phyloP scores from a whole-genome alignment of 2,113 vertebrate species.

The Gadus macrocephalus region DNA sequence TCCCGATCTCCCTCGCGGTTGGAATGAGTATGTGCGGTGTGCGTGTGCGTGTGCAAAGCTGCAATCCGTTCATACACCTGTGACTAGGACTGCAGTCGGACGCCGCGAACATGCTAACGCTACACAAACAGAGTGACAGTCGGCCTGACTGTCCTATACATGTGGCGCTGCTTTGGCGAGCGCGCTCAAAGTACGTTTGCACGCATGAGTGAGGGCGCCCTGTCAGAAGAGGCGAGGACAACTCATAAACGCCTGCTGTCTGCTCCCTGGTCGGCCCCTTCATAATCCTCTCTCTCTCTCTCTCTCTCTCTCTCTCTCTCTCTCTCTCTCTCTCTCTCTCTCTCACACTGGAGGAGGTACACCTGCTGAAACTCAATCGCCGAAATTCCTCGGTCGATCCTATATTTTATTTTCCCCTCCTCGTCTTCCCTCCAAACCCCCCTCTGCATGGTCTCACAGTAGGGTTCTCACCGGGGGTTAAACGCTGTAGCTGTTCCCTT shows the following conservation, averaged over 20 bases:
- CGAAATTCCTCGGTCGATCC: too few species aligned
- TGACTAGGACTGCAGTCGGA: neutral
- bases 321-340: slow-evolving; percentile 1
- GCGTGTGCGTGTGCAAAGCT: neutral
- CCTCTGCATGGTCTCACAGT: too few species aligned
- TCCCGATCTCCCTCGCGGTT: slow-evolving; percentile 9
- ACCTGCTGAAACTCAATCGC: too few species aligned
- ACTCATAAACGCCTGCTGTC: neutral
- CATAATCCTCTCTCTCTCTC: slow-evolving; percentile 23
- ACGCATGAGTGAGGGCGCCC: neutral
- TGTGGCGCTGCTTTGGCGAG: too few species aligned
- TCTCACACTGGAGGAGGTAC: neutral
- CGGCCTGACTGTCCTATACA: too few species aligned
- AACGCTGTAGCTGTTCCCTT: too few species aligned
- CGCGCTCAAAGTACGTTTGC: too few species aligned
- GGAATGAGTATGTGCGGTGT: slow-evolving; percentile 32
- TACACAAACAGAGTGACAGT: neutral
- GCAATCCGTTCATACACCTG: neutral
- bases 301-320: slow-evolving; percentile 10
- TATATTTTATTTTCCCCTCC: too few species aligned
- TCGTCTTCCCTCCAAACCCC: too few species aligned
- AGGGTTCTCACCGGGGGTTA: too few species aligned
- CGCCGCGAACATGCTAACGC: neutral
- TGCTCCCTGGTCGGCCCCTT: slow-evolving; percentile 16
- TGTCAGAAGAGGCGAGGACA: too few species aligned